These are phyloP conservation scores for Eubasilissa regina DNA, from an alignment of 1,140 invertebrate species.

Conservation along the genomic window DNA sequence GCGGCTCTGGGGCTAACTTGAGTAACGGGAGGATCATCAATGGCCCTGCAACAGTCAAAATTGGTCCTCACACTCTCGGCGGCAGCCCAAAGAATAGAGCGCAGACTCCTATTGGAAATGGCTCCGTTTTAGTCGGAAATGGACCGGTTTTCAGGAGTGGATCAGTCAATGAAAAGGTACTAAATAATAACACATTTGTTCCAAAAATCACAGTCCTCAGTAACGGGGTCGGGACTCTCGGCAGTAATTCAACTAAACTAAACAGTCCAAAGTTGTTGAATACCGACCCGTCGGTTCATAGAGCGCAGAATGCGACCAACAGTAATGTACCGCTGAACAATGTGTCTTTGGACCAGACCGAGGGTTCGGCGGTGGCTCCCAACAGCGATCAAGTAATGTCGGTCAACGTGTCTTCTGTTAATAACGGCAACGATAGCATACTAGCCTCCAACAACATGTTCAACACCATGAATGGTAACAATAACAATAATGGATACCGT, in stretches of 20 bases:
- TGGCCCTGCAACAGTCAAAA: background rate
- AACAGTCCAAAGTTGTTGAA: conserved; percentile 26
- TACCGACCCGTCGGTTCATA: background rate
- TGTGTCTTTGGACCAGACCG: background rate
- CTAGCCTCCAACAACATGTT: conserved; percentile 60
- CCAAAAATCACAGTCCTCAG: background rate
- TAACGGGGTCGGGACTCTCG: background rate
- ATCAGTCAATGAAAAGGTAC: background rate
- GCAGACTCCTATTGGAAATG: conserved; percentile 17
- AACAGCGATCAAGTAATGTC: conserved; percentile 13
- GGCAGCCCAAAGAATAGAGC: conserved; percentile 23
- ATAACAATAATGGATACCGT: conserved; percentile 72
- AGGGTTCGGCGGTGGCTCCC: background rate
- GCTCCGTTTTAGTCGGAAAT: conserved; percentile 6
- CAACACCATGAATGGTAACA: conserved; percentile 58
- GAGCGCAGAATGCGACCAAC: background rate
- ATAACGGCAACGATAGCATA: conserved; percentile 65
- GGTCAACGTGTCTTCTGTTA: conserved; percentile 61
- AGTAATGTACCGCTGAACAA: conserved; percentile 16
- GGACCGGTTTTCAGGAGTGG: conserved; percentile 23
- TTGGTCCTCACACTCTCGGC: conserved; percentile 1
- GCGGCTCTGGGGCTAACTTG: background rate
- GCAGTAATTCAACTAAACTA: background rate
- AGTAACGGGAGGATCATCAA: conserved; percentile 9
- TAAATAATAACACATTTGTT: conserved; percentile 20